Evolutionary conservation across 2,888 invertebrate genomes (phyloP), one percentile per base, ranked within the genome.

Genomic region (Hemicrepidius hirtus): DNA sequence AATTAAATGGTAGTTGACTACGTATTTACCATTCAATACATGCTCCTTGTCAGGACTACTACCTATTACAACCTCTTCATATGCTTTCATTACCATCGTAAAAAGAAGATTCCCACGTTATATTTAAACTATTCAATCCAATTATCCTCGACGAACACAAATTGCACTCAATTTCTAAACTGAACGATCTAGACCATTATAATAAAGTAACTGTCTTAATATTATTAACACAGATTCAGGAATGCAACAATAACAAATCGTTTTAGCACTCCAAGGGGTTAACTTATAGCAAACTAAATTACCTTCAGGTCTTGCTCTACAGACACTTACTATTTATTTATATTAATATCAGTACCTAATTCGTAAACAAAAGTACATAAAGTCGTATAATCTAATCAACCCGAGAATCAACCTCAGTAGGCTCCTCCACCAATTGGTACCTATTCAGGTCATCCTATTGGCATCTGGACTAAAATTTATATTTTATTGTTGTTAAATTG

Each of bases 1-100:
- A 83, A 82, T 82, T 75, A 81, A 79, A 80, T 78, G 79, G 78
- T 78, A 73, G 68, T 60, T 59, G 46, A 63, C 41, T 59, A 63
- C 41, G 60, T 73, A 67, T 69, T 76, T 76, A 68, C 74, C 74
- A 70, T 75, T 76, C 76, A 62, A 68, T 72, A 46, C 50, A 40
- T 32, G 62, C 57, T 57, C 37, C 57, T n/a, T 37, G 59, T 68
- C 68, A 57, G 59, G 21, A 44, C 46, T 32, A 60, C 60, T 50
- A 50, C 57, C 57, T 57, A 57, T 57, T 57, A 53, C 53, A 53
- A 53, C 28, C 53, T 53, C 53, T 53, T 53, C 53, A 53, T 53
- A 53, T 32, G 53, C 28, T 16, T 53, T 37, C 12, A 37, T 57
- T 57, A 35, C n/a, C 10, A 20, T 37, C 20, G 5, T 20, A 20